Evolutionary conservation across 2,797 vertebrate genomes (phyloP), one percentile per base, ranked within the genome.

Genomic region (Chrysocyon brachyurus): DNA sequence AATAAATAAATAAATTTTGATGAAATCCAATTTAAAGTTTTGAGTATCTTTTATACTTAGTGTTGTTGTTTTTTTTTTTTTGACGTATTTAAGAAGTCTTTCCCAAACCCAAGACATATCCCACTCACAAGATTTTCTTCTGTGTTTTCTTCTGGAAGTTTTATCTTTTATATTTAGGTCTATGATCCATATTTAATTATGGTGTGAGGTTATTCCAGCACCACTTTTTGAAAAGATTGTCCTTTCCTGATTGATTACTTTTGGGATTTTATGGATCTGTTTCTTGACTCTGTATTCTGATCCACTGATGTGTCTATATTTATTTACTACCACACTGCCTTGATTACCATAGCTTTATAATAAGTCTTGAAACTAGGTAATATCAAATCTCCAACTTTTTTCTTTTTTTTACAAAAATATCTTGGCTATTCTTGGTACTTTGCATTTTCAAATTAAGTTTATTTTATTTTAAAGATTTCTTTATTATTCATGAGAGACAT

Each of bases 11-110:
- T 46, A 46, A 46, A 46, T 68, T 78, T 86, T 79, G 21, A 33
- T 93, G 61, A 87, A 68, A 66, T 78, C 10, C 52, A 33, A 57
- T 77, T 75, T 56, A 54, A 46, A 46, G 40, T 49, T 94, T 85
- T 85, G 40, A 46, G 40, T 46, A 46, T 89, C 49, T 79, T 70
- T 94, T 54, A 95, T 19, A 86, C 33, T 82, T 90, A 6, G 81
- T 93, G 59, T 46, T 33, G n/a, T 90, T 68, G 87, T 78, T 90
- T 90, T 93, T 90, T 40, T 40, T 87, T 78, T 90, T 90, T 93
- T 90, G 7, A 82, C 28, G 61, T 81, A 61, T 81, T 85, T 61
- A 86, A 81, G 22, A 79, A 92, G 57, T 46, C 56, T 59, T 94
- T 91, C 28, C 70, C 33, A 87, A 87, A 59, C 31, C 9, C 16